These are phyloP conservation scores for Micromussa lordhowensis DNA, from an alignment of 92 coral and sea anemone genomes.

Conservation along the genomic window DNA sequence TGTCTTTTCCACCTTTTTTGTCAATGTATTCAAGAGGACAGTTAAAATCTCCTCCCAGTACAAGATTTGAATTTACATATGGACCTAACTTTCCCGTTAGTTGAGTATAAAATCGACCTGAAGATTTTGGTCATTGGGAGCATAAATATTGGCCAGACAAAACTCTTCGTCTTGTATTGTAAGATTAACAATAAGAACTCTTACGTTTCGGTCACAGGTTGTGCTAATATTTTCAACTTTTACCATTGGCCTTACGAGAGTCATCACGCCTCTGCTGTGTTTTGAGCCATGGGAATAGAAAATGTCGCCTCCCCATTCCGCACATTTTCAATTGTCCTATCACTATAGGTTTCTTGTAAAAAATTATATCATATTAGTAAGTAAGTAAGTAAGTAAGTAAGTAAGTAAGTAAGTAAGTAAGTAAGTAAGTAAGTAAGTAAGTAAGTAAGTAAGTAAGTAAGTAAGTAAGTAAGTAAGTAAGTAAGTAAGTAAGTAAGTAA, in stretches of 20 bases:
- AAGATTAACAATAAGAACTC: not conserved
- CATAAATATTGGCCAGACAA: too few species aligned
- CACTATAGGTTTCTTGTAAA: conserved; percentile 12
- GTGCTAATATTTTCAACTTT: not conserved
- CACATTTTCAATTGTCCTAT: not conserved
- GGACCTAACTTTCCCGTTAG: too few species aligned
- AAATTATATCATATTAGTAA: not conserved
- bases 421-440: conserved; percentile 37
- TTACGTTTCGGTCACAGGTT: not conserved
- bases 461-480: conserved; percentile 36
- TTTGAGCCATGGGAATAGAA: not conserved
- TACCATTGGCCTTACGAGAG: not conserved
- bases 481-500: conserved; percentile 8
- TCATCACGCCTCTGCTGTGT: conserved; percentile 19
- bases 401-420: conserved; percentile 39
- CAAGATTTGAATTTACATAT: too few species aligned
- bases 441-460: conserved; percentile 39
- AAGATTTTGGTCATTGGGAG: too few species aligned
- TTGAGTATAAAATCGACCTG: too few species aligned
- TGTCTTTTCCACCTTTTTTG: conserved; percentile 47
- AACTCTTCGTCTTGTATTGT: too few species aligned
- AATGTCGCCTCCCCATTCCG: not conserved
- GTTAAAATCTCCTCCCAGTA: too few species aligned
- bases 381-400: too few species aligned
- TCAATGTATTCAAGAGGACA: conserved; percentile 40